A percentile compares a stretch with the other conserved stretches of the same genome.
These are phyloP conservation scores for Malurus melanocephalus DNA, from an alignment of 2,113 vertebrate genomes.

Conservation along the genomic window DNA sequence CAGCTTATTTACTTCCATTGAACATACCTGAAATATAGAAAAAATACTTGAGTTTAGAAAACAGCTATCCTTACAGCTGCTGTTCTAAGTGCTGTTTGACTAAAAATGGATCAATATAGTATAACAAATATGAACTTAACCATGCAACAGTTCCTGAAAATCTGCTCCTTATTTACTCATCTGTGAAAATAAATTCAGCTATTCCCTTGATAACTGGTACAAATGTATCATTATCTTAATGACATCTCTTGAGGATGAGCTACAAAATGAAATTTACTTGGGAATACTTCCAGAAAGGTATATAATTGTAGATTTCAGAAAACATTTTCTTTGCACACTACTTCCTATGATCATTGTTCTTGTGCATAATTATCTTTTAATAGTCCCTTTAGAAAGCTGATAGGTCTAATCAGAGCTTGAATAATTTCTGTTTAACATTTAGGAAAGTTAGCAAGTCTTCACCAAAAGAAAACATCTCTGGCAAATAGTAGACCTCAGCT, in stretches of 20 bases:
- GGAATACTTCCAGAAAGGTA: not conserved
- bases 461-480: slow-evolving; percentile 7
- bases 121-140: not conserved
- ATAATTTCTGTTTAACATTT: slow-evolving; percentile 31
- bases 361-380: not conserved
- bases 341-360: not conserved
- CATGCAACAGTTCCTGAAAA: not conserved
- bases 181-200: slow-evolving; percentile 29
- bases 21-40: not conserved
- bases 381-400: not conserved
- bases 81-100: not conserved
- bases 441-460: not conserved
- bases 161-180: not conserved
- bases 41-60: not conserved
- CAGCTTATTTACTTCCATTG: not conserved
- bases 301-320: not conserved
- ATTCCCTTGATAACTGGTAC: not conserved
- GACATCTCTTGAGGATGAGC: not conserved
- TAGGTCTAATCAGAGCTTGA: not conserved
- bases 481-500: not conserved
- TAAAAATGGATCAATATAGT: not conserved
- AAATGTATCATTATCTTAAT: not conserved
- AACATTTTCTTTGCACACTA: rapidly evolving
- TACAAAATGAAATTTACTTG: not conserved
- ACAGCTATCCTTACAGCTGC: not conserved